phyloP scores from a whole-genome alignment of 2,888 invertebrate species.

The Drosophila anomelani region DNA sequence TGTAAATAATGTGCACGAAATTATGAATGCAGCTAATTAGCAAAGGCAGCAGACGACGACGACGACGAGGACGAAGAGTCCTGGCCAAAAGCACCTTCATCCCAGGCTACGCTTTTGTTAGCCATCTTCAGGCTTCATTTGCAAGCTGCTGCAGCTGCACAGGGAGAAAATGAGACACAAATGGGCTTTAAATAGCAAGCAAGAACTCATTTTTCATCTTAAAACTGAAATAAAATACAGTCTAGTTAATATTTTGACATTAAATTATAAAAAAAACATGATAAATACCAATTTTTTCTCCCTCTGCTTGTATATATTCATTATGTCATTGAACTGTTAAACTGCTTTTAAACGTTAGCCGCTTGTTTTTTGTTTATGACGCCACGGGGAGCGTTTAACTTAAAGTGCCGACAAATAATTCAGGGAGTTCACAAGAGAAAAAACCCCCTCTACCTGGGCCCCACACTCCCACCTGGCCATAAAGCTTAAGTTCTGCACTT shows the following conservation, averaged over 20 bases:
- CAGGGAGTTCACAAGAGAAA: slow-evolving; percentile 30
- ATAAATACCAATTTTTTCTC: neutral
- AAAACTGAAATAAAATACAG: neutral
- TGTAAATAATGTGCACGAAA: slow-evolving; percentile 78
- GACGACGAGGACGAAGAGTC: slow-evolving; percentile 14
- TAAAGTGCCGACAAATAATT: slow-evolving; percentile 73
- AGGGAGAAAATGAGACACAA: neutral
- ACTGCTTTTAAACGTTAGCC: slow-evolving; percentile 74
- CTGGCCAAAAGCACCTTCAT: slow-evolving; percentile 20
- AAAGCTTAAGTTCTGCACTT: slow-evolving; percentile 51
- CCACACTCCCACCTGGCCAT: slow-evolving; percentile 29
- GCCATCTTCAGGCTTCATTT: slow-evolving; percentile 23
- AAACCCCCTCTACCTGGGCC: neutral
- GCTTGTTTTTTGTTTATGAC: slow-evolving; percentile 58
- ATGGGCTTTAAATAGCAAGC: no score
- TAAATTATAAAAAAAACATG: no score
- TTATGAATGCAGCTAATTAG: slow-evolving; percentile 82
- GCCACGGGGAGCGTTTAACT: slow-evolving; percentile 76
- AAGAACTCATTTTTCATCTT: neutral
- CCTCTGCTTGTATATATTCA: slow-evolving; percentile 66
- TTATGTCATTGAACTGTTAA: slow-evolving; percentile 82
- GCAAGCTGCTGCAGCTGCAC: slow-evolving; percentile 52
- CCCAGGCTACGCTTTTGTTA: slow-evolving; percentile 20
- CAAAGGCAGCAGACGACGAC: slow-evolving; percentile 30
- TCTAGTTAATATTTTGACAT: neutral